Evolutionary conservation across 2,113 vertebrate genomes (phyloP).

Genomic region (Toxostoma redivivum): DNA sequence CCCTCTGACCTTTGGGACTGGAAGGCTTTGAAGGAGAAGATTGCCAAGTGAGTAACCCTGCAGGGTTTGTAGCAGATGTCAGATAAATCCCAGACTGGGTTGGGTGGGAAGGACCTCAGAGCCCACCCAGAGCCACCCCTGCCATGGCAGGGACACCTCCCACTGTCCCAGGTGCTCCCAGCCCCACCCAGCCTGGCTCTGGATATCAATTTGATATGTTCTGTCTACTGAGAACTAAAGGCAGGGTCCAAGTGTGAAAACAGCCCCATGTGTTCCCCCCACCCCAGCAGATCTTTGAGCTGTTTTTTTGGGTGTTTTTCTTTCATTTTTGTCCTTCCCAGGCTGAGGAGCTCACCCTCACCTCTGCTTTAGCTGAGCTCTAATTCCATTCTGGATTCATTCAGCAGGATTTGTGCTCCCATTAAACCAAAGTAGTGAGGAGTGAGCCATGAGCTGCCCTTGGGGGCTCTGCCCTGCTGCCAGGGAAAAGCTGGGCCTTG

Average conservation of each 20-base stretch:
- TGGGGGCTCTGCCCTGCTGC: background rate
- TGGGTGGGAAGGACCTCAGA: background rate
- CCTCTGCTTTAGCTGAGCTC: background rate
- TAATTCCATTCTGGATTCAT: background rate
- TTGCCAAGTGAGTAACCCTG: conserved; percentile 82
- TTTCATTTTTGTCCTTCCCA: background rate
- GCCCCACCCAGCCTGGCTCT: background rate
- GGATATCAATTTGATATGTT: background rate
- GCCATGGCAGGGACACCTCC: background rate
- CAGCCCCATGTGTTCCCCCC: background rate
- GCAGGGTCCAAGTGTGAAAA: background rate
- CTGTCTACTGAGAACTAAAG: background rate
- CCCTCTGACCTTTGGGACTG: conserved; percentile 92
- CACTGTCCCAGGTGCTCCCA: background rate
- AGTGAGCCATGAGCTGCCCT: background rate
- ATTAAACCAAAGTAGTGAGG: background rate
- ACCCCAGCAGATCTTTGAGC: background rate
- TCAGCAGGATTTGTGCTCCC: background rate
- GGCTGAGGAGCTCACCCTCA: background rate
- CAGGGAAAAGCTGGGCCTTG: background rate
- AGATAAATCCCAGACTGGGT: background rate
- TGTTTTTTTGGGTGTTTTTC: background rate
- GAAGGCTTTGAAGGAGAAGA: conserved; percentile 87
- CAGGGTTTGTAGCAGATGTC: rapidly evolving
- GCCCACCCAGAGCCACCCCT: background rate